Base-by-base conservation (phyloP, 2,797 vertebrate genomes). In the Thalassophryne amazonica region DNA sequence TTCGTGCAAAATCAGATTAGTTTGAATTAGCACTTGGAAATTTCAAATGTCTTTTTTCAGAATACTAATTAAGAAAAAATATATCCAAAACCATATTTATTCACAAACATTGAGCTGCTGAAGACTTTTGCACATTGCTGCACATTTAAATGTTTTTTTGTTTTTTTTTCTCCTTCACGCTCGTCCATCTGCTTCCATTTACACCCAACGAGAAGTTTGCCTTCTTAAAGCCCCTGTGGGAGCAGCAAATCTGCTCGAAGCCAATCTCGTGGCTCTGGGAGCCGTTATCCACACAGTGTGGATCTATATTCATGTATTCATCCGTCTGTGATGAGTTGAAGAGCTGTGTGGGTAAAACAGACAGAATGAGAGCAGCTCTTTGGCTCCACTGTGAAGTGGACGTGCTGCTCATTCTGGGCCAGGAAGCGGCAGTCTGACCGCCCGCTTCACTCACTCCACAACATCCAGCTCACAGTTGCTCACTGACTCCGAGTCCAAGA, bases 171-270 rank as follows among this genome's bases (percentile, higher is more conserved):
- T 68, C 36, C 66, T 54, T 51, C 46, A 40, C 37, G 75, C 25
- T 31, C 48, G 23, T 49, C 67, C 74, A 78, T 81, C 70, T 83
- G 74, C 56, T 83, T 78, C 69, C 35, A 63, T 84, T 81, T 83
- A 80, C 57, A 73, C 66, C 56, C 51, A 53, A 72, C 57, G 72
- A 70, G 53, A 67, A 70, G 66, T 54, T 47, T 16, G 51, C 76
- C 51, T 76, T 71, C 64, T 57, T 58, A 59, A 70, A 71, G 33
- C 51, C 57, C 64, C 41, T 55, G 18, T 38, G 60, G 47, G 66
- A 67, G 33, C 39, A 47, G 35, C 79, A 61, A 76, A 75, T 61
- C 66, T 63, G 54, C 40, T 69, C 56, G 62, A 73, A 78, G 50
- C 43, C 7, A 5, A 43, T 42, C 36, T 63, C 49, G 20, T 35